A percentile compares a stretch with the other conserved stretches of the same genome.
Conservation (phyloP, 2,113 vertebrate species). For the Megaceryle torquata region DNA sequence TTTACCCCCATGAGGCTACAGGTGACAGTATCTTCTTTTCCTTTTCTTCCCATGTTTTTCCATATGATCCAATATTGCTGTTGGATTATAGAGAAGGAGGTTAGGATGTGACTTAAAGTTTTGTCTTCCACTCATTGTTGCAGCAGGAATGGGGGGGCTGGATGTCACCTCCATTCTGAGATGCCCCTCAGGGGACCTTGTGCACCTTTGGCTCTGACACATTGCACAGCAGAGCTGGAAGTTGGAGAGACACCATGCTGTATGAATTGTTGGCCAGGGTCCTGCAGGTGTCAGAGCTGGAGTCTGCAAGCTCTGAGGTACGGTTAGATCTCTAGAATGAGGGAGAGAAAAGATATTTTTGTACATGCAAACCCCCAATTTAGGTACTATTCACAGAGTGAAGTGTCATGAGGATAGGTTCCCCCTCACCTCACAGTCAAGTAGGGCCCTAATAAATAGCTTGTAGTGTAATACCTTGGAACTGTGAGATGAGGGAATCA, state of each 20-base stretch:
- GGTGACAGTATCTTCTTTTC: background rate
- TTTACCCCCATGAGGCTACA: background rate
- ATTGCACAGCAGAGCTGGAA: background rate
- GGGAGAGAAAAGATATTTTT: background rate
- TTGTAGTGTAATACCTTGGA: background rate
- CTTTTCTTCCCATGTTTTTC: background rate
- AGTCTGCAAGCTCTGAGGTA: background rate
- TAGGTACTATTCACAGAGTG: background rate
- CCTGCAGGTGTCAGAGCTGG: background rate
- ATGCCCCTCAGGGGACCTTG: background rate
- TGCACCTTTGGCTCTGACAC: background rate
- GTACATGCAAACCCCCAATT: background rate
- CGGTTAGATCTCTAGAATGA: background rate
- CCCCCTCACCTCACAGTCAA: accelerated
- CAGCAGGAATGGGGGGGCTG: background rate
- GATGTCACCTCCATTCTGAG: background rate
- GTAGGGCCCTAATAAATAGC: background rate
- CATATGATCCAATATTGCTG: background rate
- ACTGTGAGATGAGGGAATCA: background rate
- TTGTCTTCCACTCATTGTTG: background rate
- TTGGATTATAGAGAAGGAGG: background rate
- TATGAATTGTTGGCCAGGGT: background rate
- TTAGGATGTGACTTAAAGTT: background rate
- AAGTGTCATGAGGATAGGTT: background rate
- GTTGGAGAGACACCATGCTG: accelerated